phyloP scores from a whole-genome alignment of 2,888 invertebrate genomes.

The Cheilosia variabilis region DNA sequence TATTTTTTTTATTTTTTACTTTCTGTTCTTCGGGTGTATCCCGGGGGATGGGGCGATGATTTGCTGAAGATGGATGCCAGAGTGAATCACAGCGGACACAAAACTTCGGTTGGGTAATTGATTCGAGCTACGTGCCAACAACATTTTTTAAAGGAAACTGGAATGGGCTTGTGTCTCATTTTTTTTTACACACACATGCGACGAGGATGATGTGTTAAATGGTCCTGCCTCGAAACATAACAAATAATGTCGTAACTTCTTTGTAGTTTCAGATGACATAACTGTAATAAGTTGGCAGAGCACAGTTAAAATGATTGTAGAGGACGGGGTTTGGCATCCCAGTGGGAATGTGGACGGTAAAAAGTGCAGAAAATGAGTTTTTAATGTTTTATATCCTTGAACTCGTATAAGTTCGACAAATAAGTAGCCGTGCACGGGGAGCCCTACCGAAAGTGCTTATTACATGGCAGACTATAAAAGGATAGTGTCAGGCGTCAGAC shows the following conservation, averaged over 20 bases:
- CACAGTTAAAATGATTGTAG: conserved; percentile 8
- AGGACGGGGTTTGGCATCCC: conserved; percentile 5
- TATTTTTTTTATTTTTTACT: not conserved
- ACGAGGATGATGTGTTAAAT: conserved; percentile 38
- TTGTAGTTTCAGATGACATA: conserved; percentile 29
- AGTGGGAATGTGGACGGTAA: conserved; percentile 30
- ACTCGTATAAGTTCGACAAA: conserved; percentile 13
- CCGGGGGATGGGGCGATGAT: conserved; percentile 18
- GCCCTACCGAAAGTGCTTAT: conserved; percentile 5
- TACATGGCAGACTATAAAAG: too few species aligned
- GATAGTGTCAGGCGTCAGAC: too few species aligned
- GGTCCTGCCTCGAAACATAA: conserved; percentile 33
- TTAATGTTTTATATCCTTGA: conserved; percentile 17
- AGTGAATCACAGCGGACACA: conserved; percentile 33
- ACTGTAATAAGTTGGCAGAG: conserved; percentile 38
- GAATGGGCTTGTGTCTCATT: not conserved
- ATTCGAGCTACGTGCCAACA: conserved; percentile 67
- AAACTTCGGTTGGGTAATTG: conserved; percentile 64
- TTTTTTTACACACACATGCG: not conserved
- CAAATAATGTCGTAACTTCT: conserved; percentile 36
- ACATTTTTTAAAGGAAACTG: conserved; percentile 20
- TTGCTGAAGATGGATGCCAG: not conserved
- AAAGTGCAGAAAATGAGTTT: conserved; percentile 14
- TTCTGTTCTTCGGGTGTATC: not conserved
- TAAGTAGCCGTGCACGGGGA: not conserved